Evolutionary conservation across 1,140 invertebrate genomes (phyloP), one percentile per base, ranked within the genome.

Genomic region (Brachystomella parvula): DNA sequence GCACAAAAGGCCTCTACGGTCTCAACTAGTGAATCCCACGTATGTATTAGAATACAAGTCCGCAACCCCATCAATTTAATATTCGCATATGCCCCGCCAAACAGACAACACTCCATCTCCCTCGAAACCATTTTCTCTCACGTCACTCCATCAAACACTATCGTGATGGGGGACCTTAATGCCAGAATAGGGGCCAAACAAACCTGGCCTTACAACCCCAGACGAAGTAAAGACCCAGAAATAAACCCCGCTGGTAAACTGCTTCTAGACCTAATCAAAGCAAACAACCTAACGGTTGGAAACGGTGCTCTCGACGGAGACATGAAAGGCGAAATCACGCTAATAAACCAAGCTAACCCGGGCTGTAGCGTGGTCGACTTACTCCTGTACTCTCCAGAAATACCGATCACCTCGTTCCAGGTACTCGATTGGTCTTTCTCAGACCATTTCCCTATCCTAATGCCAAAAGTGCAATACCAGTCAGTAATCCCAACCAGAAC

Each of bases 321-420:
- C 32, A 28, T 3, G 3, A 30, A 32, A 60, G 58, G 58, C 12
- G 58, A 60, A 32, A 15, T 60, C 32, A 60, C 58, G 3, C 32
- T 60, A 30, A 24, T 60, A 28, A 15, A 60, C 32, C 9, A 44
- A 44, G 39, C 39, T 12, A 60, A 60, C 12, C 12, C 12, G 6
- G 58, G 58, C 12, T 28, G 15, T 6, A 60, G 58, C 32, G 58
- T 60, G 26, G 58, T 60, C 12, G 58, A 60, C 32, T 32, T 60
- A 12, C 32, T 15, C 32, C 9, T 44, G 39, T 44, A 44, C 39
- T 44, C 39, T n/a, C 39, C 39, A n/a, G 39, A 15, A 30, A 24
- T 9, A 15, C 32, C 15, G 12, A 32, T 28, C 3, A 32, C 3
- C 15, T 17, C 26, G 15, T 28, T 60, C 3, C 9, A 12, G 9